These are phyloP conservation scores for Apeira syringaria DNA, from an alignment of 2,888 invertebrate genomes.

Conservation along the genomic window DNA sequence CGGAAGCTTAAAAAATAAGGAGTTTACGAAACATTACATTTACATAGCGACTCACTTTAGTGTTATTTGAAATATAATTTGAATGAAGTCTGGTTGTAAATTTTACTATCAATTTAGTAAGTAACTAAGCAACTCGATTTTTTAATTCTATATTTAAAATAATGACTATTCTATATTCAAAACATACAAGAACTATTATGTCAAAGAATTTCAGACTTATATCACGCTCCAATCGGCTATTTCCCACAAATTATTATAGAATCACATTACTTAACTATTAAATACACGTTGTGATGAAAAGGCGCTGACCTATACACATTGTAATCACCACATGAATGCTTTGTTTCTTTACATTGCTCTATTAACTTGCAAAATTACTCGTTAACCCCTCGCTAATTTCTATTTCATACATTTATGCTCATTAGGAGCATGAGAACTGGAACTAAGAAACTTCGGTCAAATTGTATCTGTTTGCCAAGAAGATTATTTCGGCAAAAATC, in stretches of 20 bases:
- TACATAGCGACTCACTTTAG: conserved; percentile 16
- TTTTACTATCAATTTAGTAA: too few relatives aligned
- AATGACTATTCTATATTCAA: too few relatives aligned
- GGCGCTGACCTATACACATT: conserved; percentile 43
- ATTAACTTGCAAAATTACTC: conserved; percentile 27
- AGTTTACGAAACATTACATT: conserved; percentile 18
- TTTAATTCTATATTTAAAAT: too few relatives aligned
- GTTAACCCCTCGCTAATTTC: conserved; percentile 14
- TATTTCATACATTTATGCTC: conserved; percentile 24
- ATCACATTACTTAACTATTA: too few relatives aligned
- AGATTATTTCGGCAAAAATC: neutral
- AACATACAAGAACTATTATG: too few relatives aligned
- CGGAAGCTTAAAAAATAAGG: conserved; percentile 15
- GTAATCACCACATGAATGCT: conserved; percentile 36
- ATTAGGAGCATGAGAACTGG: conserved; percentile 19
- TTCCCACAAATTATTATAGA: too few relatives aligned
- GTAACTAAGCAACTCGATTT: too few relatives aligned
- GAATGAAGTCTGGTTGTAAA: conserved; percentile 13
- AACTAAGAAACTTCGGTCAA: neutral
- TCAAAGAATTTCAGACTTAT: too few relatives aligned
- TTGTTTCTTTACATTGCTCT: conserved; percentile 36
- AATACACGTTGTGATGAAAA: conserved; percentile 36
- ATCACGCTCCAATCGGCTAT: too few relatives aligned
- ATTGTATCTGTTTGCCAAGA: neutral
- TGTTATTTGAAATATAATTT: conserved; percentile 15